Evolutionary conservation across 2,888 invertebrate species (phyloP), one percentile per base, ranked within the genome.

Genomic region (Pyrgus malvae): DNA sequence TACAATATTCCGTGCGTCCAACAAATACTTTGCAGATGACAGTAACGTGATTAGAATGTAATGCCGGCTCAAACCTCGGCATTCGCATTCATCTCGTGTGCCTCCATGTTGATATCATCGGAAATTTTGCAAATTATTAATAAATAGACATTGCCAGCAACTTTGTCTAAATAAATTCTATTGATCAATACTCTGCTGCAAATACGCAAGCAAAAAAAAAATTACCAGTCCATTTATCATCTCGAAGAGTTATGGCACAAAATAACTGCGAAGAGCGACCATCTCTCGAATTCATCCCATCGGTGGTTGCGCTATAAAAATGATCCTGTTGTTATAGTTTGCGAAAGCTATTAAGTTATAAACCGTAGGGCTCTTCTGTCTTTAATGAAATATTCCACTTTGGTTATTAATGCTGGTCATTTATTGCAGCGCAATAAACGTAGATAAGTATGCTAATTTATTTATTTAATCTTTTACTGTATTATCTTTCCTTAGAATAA

Each of bases 271-370:
- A 68, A 76, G 72, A 79, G 69, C 69, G 70, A 70, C 65, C 65
- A 65, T 64, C 61, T 68, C 56, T 60, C 66, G 68, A 70, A 73
- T 78, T 77, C 80, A 74, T 74, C 68, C 66, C 66, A 64, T 71
- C 75, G 72, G 76, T 73, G 74, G 72, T 68, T 65, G 67, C 61
- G 74, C 70, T 72, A 78, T 88, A 89, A 88, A 86, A 88, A 84
- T 74, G 78, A 79, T 76, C 74, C 79, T 78, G 83, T 80, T 77
- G 83, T 80, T 85, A 84, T 83, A 85, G 80, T 86, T 88, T 83
- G 84, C 87, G 73, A 85, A 77, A 74, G 78, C 81, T 82, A 89
- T 89, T 87, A 89, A 82, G 86, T 78, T 80, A 81, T 89, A 83
- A 89, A 89, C 81, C 76, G 83, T 78, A 81, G 77, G 77, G 73